phyloP scores from a whole-genome alignment of 64 coral and sea anemone species.

The Montipora capricornis region DNA sequence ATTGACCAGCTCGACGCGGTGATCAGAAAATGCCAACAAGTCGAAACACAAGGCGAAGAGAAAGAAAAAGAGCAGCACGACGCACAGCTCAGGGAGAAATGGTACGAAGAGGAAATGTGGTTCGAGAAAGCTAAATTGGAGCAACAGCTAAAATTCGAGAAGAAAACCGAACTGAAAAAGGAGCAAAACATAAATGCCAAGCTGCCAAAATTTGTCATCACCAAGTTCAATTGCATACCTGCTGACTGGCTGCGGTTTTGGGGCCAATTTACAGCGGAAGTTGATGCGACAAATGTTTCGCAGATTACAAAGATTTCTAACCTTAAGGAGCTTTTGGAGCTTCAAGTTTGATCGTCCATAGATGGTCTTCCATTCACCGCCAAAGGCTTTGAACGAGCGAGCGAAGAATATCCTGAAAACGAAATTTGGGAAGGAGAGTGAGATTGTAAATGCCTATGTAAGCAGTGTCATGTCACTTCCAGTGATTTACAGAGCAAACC shows the following conservation, averaged over 20 bases:
- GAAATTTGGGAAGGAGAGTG: not conserved
- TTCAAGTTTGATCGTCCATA: slow-evolving; percentile 23
- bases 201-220: not conserved
- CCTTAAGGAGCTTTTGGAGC: slow-evolving; percentile 57
- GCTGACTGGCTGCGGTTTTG: slow-evolving; percentile 60
- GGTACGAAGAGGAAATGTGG: not conserved
- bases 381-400: not conserved
- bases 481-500: not conserved
- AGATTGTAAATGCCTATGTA: not conserved
- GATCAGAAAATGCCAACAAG: not conserved
- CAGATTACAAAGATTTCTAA: slow-evolving; percentile 2
- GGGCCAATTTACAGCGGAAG: slow-evolving; percentile 44
- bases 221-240: slow-evolving; percentile 56
- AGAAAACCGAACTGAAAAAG: slow-evolving; percentile 9
- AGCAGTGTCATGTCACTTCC: not conserved
- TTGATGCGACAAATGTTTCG: not conserved
- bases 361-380: not conserved
- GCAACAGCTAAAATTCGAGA: slow-evolving; percentile 22
- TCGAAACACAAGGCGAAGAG: not conserved
- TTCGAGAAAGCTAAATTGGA: slow-evolving; percentile 35
- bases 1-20: too few species aligned
- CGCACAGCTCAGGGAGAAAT: too few species aligned
- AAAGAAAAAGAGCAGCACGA: not conserved
- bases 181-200: not conserved
- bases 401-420: not conserved